Base-by-base conservation (phyloP, 1,140 invertebrate genomes). In the Zelostemma sp. region DNA sequence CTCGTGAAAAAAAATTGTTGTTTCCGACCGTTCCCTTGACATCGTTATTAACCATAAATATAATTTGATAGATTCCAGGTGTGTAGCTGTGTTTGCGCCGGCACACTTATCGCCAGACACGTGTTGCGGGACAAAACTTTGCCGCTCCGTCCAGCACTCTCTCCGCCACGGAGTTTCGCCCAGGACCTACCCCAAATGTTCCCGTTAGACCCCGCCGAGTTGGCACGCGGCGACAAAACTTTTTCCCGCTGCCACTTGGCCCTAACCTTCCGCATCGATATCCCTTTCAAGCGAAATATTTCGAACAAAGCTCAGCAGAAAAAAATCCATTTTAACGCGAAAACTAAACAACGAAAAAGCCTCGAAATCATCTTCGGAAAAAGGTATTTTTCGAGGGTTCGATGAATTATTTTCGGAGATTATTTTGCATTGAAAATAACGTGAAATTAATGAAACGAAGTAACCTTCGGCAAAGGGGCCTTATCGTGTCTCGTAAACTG, bases 111-210 rank as follows among this genome's bases (percentile, higher is more conserved):
- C 21, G 1, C 3, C 19, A 14, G 6, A 18, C 47, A 28, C 47
- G 47, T 49, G 21, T 55, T 33, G 59, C 56, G 41, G 33, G n/a
- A 61, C 16, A 12, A 31, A 47, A 47, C 45, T 18, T 21, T 21
- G 19, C 18, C 18, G n/a, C 6, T 11, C 18, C 6, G 16, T 15
- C 45, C 6, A 8, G 41, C 15, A 45, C 15, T 45, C 41, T 45
- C 41, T 45, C 41, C 15, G 48, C 48, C 53, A 48, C 28, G 55
- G 19, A 48, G 57, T 48, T 50, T 49, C 1, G n/a, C 53, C 54
- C 65, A 35, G 57, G 80, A 85, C 81, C 82, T 84, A 82, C 77
- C 80, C 80, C 79, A 85, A 83, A 82, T 81, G 74, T 65, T n/a
- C 25, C 73, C 67, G 74, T 81, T 78, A 80, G 73, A 76, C 78